Base-by-base conservation (phyloP, 2,888 invertebrate genomes). In the Tenodera sinensis region DNA sequence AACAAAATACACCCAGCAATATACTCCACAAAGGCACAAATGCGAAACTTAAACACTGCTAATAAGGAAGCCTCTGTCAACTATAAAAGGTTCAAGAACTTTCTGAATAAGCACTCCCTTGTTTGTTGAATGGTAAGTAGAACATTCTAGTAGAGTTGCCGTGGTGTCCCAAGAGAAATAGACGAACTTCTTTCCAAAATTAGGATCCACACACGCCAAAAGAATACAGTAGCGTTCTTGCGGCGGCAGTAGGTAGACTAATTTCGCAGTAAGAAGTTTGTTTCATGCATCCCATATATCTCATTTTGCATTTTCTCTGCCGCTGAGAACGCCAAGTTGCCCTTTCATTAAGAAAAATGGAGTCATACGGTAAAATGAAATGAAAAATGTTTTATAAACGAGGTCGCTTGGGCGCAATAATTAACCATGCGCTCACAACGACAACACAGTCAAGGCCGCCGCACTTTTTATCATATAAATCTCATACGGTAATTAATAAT, bases 261-360 rank as follows among this genome's bases (percentile, higher is more conserved):
- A 54, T 54, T 54, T 15, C 15, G 54, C 20, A 71, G 54, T 4
- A 71, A 71, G 54, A 71, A 71, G 54, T 71, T 71, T 71, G 54
- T 71, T 71, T 71, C 20, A 71, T 71, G 54, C 54, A 20, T 20
- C 20, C 54, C 54, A 71, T 71, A 20, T 71, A 71, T 71, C 54
- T 71, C 20, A 71, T 71, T 71, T 71, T 71, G 54, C 54, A 25
- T 71, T 15, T 71, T 20, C 54, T 71, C 54, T 71, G 20, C 54
- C 54, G 20, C 54, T 15, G 54, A 71, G 54, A 71, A 71, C 54
- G 54, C 54, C 6, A 71, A 71, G 54, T 87, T 87, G 34, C 87
- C 82, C 27, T 87, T 87, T 87, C 87, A 87, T 87, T 87, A 87
- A 83, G 87, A 87, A 83, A 87, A 87, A 87, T 83, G 87, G 30